These are phyloP conservation scores for Thera obeliscata DNA, from an alignment of 2,888 invertebrate genomes.

Conservation along the genomic window DNA sequence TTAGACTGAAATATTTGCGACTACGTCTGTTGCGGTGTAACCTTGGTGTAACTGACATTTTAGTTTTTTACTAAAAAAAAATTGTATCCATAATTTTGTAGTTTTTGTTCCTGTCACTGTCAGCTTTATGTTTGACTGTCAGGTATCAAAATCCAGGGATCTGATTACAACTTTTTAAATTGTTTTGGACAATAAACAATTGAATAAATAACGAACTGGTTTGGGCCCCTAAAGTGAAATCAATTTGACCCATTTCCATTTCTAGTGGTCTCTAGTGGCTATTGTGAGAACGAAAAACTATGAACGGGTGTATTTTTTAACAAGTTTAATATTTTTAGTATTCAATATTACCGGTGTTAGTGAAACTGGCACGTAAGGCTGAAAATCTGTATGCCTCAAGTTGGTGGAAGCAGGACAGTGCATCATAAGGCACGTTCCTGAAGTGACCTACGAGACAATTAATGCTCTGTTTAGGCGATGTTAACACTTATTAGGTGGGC, in stretches of 20 bases:
- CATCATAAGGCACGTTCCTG: no score
- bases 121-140: constrained; percentile 7
- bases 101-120: constrained; percentile 1
- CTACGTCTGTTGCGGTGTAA: no score
- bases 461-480: no score
- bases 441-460: no score
- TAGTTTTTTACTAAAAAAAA: neutral
- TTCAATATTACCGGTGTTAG: no score
- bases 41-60: no score
- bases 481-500: no score
- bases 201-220: constrained; percentile 29
- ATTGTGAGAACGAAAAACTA: constrained; percentile 1
- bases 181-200: constrained; percentile 23
- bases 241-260: constrained; percentile 21
- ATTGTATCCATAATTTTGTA: neutral
- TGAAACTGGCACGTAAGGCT: no score
- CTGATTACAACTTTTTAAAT: constrained; percentile 19
- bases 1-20: no score
- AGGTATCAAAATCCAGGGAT: constrained; percentile 16
- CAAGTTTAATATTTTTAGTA: no score
- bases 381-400: no score
- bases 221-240: constrained; percentile 16
- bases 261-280: constrained; percentile 1
- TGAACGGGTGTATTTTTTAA: neutral
- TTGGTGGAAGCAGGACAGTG: no score